Evolutionary conservation across 2,113 vertebrate genomes (phyloP), one percentile per base, ranked within the genome.

Genomic region (Condylura cristata): DNA sequence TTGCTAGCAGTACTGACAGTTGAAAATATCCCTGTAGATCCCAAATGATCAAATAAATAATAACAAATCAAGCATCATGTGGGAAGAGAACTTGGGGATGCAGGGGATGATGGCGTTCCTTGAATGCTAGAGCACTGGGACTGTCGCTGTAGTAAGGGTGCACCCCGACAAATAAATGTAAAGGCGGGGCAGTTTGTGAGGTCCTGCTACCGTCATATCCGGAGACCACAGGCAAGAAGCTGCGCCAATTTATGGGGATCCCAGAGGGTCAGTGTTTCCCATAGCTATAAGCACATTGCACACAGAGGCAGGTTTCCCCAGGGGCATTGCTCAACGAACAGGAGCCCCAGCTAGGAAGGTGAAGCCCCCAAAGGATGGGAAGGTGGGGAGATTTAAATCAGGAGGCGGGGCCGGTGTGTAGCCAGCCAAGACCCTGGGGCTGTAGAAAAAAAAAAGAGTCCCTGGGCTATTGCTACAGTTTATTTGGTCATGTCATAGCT

Each of bases 371-470:
- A 65, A 58, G 10, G 28, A 6, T 30, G 0, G 66, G 9, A 53
- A 81, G 2, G 26, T 2, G 46, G 16, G 20, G 37, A 63, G 41
- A 65, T 65, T 26, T 46, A 39, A 60, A 68, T 11, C 13, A 41
- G 34, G 85, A 84, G 5, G 56, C 56, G 56, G 30, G 63, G 30
- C 0, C 14, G 2, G 66, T 44, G 32, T 18, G 34, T 6, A 60
- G 17, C 0, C 1, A 70, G n/a, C n/a, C n/a, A 48, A 0, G 2
- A 8, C 20, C 37, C 3, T 2, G 37, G 17, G 39, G 34, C 18
- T 53, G 48, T 6, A 61, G 46, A 51, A 58, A 53, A 60, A 63
- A 60, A 87, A 89, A 89, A 34, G n/a, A 58, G 8, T 18, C 9
- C 17, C 61, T 71, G 30, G 0, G 48, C 53, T 72, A n/a, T 9